A percentile compares a stretch with the other conserved stretches of the same genome.
phyloP scores from a whole-genome alignment of 92 coral and sea anemone genomes.

The Bergia puertoricense region DNA sequence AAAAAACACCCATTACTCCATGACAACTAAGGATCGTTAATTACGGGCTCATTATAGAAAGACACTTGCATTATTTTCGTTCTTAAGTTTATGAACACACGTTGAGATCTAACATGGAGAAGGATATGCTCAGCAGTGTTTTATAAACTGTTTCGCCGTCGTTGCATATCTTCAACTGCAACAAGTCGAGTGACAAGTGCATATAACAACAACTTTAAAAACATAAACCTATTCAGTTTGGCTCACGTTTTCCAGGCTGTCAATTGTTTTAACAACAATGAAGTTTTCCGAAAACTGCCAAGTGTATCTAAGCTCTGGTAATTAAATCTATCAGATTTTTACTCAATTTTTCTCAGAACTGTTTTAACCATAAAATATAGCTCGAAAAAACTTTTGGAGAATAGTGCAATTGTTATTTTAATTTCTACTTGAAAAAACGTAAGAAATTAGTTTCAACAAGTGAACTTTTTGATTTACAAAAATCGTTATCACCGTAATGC shows the following conservation, averaged over 20 bases:
- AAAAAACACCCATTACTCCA: background rate
- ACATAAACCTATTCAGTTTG: background rate
- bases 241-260: background rate
- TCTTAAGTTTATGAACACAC: no score
- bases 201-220: background rate
- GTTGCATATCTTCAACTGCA: background rate
- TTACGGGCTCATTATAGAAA: background rate
- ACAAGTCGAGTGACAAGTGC: background rate
- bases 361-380: background rate
- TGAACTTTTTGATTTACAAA: background rate
- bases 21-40: background rate
- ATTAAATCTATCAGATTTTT: background rate
- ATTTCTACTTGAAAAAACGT: background rate
- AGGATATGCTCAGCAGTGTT: background rate
- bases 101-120: background rate
- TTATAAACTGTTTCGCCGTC: no score
- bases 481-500: background rate
- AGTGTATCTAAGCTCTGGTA: background rate
- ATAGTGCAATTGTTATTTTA: background rate
- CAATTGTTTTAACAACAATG: constrained; percentile 1
- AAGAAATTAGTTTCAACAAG: background rate
- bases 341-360: background rate
- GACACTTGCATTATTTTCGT: background rate
- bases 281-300: background rate
- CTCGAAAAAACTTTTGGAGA: background rate